Evolutionary conservation across 1,140 invertebrate species (phyloP), one percentile per base, ranked within the genome.

Genomic region (Bombus turneri): DNA sequence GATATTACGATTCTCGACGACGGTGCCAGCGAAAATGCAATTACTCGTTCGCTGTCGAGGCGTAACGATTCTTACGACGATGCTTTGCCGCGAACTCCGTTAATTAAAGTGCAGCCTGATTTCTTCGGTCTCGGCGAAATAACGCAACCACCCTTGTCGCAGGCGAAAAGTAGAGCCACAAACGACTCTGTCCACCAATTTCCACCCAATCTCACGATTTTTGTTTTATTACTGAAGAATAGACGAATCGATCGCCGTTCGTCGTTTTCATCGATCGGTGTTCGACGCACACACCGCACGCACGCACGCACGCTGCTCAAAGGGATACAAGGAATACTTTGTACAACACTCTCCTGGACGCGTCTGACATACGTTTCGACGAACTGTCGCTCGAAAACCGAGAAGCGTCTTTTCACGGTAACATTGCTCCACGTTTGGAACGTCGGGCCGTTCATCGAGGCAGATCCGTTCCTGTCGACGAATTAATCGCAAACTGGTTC

Each of bases 271-370:
- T 87, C 69, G 57, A 64, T 86, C 53, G 88, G 64, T 41, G 39
- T 37, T 74, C 12, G 76, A 86, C 72, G 71, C 66, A 53, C 37
- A 47, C 62, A 47, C 37, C 39, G 66, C n/a, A 9, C n/a, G 10
- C 37, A 37, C n/a, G 10, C 37, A 37, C 34, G 37, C 66, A 37
- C 81, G 68, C 47, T 68, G 72, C 37, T 73, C 53, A 72, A 90
- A 66, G 80, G 75, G 77, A 76, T 87, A 87, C 34, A 73, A 73
- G 90, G 87, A 62, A 82, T 86, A 88, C 81, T 91, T 91, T 91
- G 87, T 91, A 91, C 90, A 91, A 88, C 69, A 59, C 66, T 81
- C 78, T 74, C 88, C 87, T 91, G 83, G 87, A 89, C 74, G 83
- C 86, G 72, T 86, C 64, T 59, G 78, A 81, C 57, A 59, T 75